These are phyloP conservation scores for Aurelia aurita DNA, from an alignment of 30 jellyfish, hydroid and myxozoan species.

Conservation along the genomic window DNA sequence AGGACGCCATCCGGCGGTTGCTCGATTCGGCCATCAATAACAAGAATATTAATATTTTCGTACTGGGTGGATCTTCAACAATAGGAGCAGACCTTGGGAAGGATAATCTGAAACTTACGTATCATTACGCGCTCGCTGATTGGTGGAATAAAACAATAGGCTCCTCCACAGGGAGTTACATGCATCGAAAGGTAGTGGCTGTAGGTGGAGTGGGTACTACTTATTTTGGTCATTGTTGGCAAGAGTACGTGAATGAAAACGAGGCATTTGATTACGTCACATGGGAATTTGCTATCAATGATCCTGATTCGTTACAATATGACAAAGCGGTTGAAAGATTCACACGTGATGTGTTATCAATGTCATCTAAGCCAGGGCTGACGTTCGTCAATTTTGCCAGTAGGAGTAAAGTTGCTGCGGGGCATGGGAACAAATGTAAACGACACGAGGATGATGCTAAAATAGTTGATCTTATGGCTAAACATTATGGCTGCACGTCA, in stretches of 20 bases:
- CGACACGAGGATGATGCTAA: conserved; percentile 54
- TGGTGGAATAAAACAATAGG: conserved; percentile 98
- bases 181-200: conserved; percentile 83
- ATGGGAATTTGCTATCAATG: conserved; percentile 97
- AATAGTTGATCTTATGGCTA: conserved; percentile 55
- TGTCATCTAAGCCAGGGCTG: conserved; percentile 63
- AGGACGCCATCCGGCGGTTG: conserved; percentile 65
- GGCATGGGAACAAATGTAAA: conserved; percentile 31
- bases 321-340: conserved; percentile 68
- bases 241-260: conserved; percentile 76
- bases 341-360: conserved; percentile 32
- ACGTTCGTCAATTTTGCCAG: conserved; percentile 67
- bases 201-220: conserved; percentile 95
- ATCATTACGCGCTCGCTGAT: conserved; percentile 91
- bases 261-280: conserved; percentile 83
- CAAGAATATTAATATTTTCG: conserved; percentile 52
- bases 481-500: conserved; percentile 50
- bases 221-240: conserved; percentile 93
- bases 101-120: conserved; percentile 57
- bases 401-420: conserved; percentile 27
- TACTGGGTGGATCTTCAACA: conserved; percentile 89
- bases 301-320: conserved; percentile 71
- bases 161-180: conserved; percentile 71
- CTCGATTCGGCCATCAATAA: conserved; percentile 72
- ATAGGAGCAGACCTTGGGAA: conserved; percentile 95